A percentile compares a stretch with the other conserved stretches of the same genome.
phyloP scores from a whole-genome alignment of 2,888 invertebrate species.

The Eurytoma californica region DNA sequence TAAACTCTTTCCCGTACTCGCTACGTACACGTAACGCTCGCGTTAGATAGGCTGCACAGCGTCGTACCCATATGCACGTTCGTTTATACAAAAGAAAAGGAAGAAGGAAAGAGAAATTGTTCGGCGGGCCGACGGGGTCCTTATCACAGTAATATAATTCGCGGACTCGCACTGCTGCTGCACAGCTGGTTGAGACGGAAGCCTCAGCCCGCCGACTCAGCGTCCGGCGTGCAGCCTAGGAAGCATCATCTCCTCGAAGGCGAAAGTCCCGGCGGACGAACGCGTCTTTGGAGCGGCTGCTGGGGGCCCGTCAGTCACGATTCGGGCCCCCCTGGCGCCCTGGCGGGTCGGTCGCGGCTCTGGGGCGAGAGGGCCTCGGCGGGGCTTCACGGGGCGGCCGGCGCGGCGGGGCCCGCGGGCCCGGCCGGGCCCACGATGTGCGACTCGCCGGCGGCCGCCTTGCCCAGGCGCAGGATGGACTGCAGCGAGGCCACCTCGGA shows the following conservation, averaged over 20 bases:
- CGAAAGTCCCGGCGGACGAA: too few relatives aligned
- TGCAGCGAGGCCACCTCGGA: conserved; percentile 94
- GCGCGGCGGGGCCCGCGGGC: conserved; percentile 38
- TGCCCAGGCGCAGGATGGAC: conserved; percentile 84
- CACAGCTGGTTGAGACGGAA: conserved; percentile 19
- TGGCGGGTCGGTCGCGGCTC: conserved; percentile 45
- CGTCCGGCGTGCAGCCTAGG: conserved; percentile 21
- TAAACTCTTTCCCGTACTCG: neutral
- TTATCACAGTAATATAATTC: conserved; percentile 56
- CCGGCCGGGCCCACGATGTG: conserved; percentile 13
- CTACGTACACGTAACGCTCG: conserved; percentile 28
- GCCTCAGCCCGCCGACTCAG: conserved; percentile 22
- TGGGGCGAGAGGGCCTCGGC: conserved; percentile 14
- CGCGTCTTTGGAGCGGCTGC: too few relatives aligned
- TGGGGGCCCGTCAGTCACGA: conserved; percentile 51
- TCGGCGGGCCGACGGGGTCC: conserved; percentile 49
- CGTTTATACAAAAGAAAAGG: conserved; percentile 44
- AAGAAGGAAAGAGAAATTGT: neutral
- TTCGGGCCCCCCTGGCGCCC: conserved; percentile 14
- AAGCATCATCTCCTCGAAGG: conserved; percentile 9
- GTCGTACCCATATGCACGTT: conserved; percentile 1
- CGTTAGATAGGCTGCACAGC: conserved; percentile 8
- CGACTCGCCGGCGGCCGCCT: conserved; percentile 41
- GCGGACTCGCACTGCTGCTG: conserved; percentile 44
- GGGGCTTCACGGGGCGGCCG: conserved; percentile 44